A percentile compares a stretch with the other conserved stretches of the same genome.
Evolutionary conservation across 2,888 invertebrate genomes (phyloP).

Genomic region (Tiliacea aurago): DNA sequence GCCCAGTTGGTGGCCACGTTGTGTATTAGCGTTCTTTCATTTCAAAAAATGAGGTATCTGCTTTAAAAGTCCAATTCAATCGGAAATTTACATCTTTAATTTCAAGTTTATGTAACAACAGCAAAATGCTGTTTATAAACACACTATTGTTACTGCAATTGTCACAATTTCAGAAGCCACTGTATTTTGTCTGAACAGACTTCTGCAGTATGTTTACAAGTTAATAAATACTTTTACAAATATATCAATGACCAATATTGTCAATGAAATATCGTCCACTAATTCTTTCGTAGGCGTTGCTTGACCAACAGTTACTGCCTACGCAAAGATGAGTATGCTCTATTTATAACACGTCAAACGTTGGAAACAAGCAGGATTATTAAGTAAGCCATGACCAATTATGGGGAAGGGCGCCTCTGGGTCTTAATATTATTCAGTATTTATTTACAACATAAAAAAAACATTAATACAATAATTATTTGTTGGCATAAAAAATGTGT

Average conservation of each 20-base stretch:
- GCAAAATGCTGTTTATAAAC: not conserved
- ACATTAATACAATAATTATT: not conserved
- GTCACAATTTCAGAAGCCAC: not conserved
- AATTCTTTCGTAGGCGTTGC: conserved; percentile 21
- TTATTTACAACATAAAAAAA: not conserved
- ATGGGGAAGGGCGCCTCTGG: not conserved
- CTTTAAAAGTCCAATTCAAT: not conserved
- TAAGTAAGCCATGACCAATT: not conserved
- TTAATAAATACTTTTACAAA: conserved; percentile 26
- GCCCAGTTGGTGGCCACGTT: not conserved
- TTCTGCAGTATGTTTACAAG: not conserved
- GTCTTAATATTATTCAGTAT: too few species aligned
- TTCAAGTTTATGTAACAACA: not conserved
- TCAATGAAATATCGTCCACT: conserved; percentile 16
- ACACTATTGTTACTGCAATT: not conserved
- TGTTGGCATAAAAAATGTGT: not conserved
- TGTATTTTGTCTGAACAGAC: not conserved
- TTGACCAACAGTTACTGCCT: conserved; percentile 15
- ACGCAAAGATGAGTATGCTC: conserved; percentile 22
- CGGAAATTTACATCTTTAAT: not conserved
- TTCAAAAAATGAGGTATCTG: not conserved
- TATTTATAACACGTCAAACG: conserved; percentile 28
- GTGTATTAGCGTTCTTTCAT: not conserved
- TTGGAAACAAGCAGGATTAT: not conserved
- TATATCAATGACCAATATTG: not conserved